Conservation (phyloP, 2,113 vertebrate genomes). For the human region GRCh38 chr20:37333501-37334000, state of each 20-base stretch:
- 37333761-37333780: neutral
- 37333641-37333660: neutral
- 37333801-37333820: neutral
- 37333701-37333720: neutral
- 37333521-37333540: neutral
- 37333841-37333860: neutral
- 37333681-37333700: neutral
- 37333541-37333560: neutral
- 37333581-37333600: neutral
- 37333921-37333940: neutral
- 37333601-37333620: neutral
- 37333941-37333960: neutral
- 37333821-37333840: neutral
- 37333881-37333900: neutral
- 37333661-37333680: neutral
- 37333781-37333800: neutral
- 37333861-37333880: neutral
- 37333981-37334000: neutral
- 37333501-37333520: neutral
- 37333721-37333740: neutral
- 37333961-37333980: neutral
- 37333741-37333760: neutral
- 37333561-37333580: neutral
- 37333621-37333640: neutral
- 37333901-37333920: constrained; percentile 10